Conservation (phyloP, 2,797 vertebrate species). For the Phrynocephalus vlangalii region DNA sequence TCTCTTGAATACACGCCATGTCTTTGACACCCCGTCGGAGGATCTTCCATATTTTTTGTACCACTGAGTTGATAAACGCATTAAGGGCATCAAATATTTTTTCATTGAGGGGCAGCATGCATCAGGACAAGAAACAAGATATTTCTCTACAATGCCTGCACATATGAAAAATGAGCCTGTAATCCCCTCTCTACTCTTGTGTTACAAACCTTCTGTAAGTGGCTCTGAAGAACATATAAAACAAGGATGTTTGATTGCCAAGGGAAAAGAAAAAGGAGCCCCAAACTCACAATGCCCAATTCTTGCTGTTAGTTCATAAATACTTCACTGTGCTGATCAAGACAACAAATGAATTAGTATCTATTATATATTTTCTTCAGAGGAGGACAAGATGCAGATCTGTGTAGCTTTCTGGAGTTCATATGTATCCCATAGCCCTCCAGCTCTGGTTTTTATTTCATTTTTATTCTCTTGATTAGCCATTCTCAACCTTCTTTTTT, state of each 20-base stretch:
- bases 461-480: too few relatives aligned
- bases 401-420: too few relatives aligned
- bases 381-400: too few relatives aligned
- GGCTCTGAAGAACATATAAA: constrained; percentile 59
- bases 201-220: constrained; percentile 45
- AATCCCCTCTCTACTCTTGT: constrained; percentile 9
- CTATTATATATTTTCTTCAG: constrained; percentile 52
- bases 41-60: constrained; percentile 50
- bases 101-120: constrained; percentile 53
- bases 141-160: constrained; percentile 32
- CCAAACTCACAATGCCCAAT: constrained; percentile 25
- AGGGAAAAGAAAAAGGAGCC: constrained; percentile 14
- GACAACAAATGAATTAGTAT: constrained; percentile 54
- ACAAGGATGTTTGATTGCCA: constrained; percentile 50
- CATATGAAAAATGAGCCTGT: constrained; percentile 53
- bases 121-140: constrained; percentile 56
- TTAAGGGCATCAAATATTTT: constrained; percentile 74
- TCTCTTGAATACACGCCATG: constrained; percentile 35
- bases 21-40: constrained; percentile 49
- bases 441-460: too few relatives aligned
- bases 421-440: too few relatives aligned
- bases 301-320: constrained; percentile 60
- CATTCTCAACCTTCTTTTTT: too few relatives aligned
- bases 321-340: constrained; percentile 16
- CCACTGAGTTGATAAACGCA: constrained; percentile 59